Base-by-base conservation (phyloP, 2,888 invertebrate species). In the Zootermopsis nevadensis region DNA sequence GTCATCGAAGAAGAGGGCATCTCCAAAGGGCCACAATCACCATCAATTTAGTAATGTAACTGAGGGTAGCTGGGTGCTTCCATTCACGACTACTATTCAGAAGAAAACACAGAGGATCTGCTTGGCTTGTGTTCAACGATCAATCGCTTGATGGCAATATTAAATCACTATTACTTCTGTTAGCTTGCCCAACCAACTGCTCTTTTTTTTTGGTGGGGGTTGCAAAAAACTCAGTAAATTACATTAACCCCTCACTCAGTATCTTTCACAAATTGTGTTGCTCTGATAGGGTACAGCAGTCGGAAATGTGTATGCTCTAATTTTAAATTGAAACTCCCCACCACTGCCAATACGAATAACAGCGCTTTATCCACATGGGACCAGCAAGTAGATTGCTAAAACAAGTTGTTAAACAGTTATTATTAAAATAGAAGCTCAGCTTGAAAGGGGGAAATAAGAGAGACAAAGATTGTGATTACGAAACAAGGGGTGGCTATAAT, bases 141-240 rank as follows among this genome's bases (percentile, higher is more conserved):
- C 60, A n/a, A 60, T 60, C 60, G 60, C 60, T 60, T 60, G 60
- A 60, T 60, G 27, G 60, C 60, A 12, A 6, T 60, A n/a, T 60
- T 60, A 60, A n/a, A 60, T 60, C 60, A 60, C 60, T 60, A 60
- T 60, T 60, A 60, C 60, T 60, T 60, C 12, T 60, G 42, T 48
- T 12, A 48, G 12, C 8, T 7, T 15, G 42, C 15, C 42, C 7
- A 48, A 48, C 60, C 60, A 27, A 60, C 24, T n/a, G 60, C n/a
- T 12, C 60, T n/a, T 60, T 60, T 60, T 60, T 27, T 12, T 60
- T 27, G n/a, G 6, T 60, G 27, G 27, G 60, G 60, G 60, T 6
- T 4, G 8, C 4, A 60, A n/a, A 2, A 2, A 60, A 60, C 60
- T 60, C 12, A 2, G n/a, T 60, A 60, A 60, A 60, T 60, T 60